A percentile compares a stretch with the other conserved stretches of the same genome.
Evolutionary conservation across 2,113 vertebrate species (phyloP).

Genomic region (Triplophysa dalaica): DNA sequence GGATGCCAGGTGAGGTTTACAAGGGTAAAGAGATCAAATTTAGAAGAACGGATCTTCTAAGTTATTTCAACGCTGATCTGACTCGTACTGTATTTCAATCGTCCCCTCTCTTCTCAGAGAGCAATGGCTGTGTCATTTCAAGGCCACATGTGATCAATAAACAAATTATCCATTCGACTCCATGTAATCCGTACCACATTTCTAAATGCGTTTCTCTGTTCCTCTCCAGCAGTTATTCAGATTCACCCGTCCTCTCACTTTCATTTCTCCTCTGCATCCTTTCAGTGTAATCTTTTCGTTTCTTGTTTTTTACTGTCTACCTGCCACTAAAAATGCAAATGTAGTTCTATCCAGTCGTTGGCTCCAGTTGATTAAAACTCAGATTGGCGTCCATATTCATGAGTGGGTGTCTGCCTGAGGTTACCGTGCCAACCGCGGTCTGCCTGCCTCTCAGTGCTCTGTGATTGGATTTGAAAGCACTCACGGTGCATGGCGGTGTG

Average conservation of each 20-base stretch:
- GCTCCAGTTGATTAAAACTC: conserved; percentile 45
- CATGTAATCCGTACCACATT: neutral
- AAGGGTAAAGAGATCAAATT: conserved; percentile 33
- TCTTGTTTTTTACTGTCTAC: conserved; percentile 16
- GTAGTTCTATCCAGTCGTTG: conserved; percentile 29
- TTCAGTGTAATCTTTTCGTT: conserved; percentile 3
- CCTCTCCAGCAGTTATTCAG: too few species aligned
- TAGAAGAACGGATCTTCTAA: neutral
- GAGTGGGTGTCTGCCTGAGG: conserved; percentile 42
- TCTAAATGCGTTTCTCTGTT: neutral
- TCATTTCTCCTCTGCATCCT: neutral
- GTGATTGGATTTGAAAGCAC: conserved; percentile 27
- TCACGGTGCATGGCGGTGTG: conserved; percentile 39
- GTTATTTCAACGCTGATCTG: neutral
- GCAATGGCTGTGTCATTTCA: neutral
- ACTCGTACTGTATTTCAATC: conserved; percentile 29
- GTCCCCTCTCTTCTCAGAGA: conserved; percentile 1
- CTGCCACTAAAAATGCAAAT: conserved; percentile 41
- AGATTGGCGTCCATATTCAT: conserved; percentile 37
- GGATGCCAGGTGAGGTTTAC: neutral
- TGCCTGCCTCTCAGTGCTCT: conserved; percentile 29
- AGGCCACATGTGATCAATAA: neutral
- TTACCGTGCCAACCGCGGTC: conserved; percentile 35
- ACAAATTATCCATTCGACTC: neutral
- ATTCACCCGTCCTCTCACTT: too few species aligned